These are phyloP conservation scores for Drosophila pectinifera DNA, from an alignment of 1,140 invertebrate genomes.

Conservation along the genomic window DNA sequence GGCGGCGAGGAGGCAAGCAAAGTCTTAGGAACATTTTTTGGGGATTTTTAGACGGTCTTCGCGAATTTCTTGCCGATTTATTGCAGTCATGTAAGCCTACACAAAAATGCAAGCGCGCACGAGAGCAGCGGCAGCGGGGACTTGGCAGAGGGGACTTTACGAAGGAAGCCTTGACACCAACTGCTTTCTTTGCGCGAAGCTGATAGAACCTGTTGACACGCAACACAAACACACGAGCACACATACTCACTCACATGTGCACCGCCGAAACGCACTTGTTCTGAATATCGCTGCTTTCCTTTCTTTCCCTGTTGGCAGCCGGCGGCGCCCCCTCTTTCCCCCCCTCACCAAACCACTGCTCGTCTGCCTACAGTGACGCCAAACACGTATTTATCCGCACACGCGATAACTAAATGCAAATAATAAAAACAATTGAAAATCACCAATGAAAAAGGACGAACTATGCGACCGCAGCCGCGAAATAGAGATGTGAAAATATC, in stretches of 20 bases:
- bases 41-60: too few species aligned
- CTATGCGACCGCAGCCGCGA: too few species aligned
- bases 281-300: background rate
- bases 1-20: too few species aligned
- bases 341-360: background rate
- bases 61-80: too few species aligned
- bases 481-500: too few species aligned
- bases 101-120: too few species aligned
- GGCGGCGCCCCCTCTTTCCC: background rate
- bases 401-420: background rate
- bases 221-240: background rate
- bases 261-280: constrained; percentile 4
- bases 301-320: constrained; percentile 8
- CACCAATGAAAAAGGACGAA: too few species aligned
- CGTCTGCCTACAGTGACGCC: background rate
- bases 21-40: too few species aligned
- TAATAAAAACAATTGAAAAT: too few species aligned
- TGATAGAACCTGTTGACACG: constrained; percentile 2
- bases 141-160: too few species aligned
- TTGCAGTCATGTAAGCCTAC: too few species aligned
- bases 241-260: background rate
- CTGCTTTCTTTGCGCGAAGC: background rate
- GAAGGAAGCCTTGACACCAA: background rate
- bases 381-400: background rate
- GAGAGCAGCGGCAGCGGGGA: too few species aligned